These are phyloP conservation scores for Drosophila hamatofila DNA, from an alignment of 2,888 invertebrate species.

Conservation along the genomic window DNA sequence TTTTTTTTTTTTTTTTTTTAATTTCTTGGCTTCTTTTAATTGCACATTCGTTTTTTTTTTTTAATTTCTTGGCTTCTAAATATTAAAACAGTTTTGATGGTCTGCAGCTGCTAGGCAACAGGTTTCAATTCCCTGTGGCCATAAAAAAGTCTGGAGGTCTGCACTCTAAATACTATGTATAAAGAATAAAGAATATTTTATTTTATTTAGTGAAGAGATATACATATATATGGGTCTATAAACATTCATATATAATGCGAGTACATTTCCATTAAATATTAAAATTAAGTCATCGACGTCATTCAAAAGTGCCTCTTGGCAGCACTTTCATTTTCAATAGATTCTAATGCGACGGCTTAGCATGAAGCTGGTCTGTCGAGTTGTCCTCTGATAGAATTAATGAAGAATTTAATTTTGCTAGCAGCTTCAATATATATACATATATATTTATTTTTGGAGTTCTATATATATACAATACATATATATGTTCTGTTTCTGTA, in stretches of 20 bases:
- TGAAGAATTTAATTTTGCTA: slow-evolving; percentile 30
- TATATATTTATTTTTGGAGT: slow-evolving; percentile 35
- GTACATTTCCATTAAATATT: background rate
- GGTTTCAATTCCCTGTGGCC: slow-evolving; percentile 21
- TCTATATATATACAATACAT: background rate
- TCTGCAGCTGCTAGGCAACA: slow-evolving; percentile 29
- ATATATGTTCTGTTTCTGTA: background rate
- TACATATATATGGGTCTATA: background rate
- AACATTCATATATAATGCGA: background rate
- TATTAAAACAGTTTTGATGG: slow-evolving; percentile 1
- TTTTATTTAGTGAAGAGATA: background rate
- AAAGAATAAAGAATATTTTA: background rate
- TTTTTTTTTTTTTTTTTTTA: too few relatives aligned
- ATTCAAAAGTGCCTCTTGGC: background rate
- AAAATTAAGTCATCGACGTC: background rate
- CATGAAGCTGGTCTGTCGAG: background rate
- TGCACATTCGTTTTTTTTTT: too few relatives aligned
- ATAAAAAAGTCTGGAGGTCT: background rate
- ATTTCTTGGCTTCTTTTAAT: too few relatives aligned
- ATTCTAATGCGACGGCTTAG: background rate
- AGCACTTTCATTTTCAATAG: background rate
- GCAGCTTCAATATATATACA: slow-evolving; percentile 3
- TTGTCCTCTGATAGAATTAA: slow-evolving; percentile 33
- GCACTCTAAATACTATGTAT: background rate
- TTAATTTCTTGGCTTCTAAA: too few relatives aligned